Base-by-base conservation (phyloP, 2,888 invertebrate genomes). In the Zaprionus lineosus region DNA sequence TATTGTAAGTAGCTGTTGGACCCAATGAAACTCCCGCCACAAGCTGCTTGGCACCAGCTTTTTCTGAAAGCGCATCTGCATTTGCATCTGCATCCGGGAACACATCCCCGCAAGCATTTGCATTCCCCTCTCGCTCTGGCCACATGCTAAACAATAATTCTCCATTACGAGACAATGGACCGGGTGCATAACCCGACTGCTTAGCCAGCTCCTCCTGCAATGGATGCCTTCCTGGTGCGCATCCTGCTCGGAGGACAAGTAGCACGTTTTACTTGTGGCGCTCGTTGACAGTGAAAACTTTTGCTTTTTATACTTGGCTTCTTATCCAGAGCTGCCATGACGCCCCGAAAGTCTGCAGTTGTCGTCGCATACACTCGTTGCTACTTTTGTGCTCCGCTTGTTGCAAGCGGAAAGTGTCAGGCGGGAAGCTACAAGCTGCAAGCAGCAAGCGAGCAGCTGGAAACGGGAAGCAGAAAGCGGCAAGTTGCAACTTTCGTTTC, bases 191-290 rank as follows among this genome's bases (percentile, higher is more conserved):
- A 46, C 33, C 50, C 26, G 14, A 36, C 48, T 51, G 18, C 44
- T 11, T 16, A 14, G 12, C 9, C 48, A 8, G 24, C 6, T 48
- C 8, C 26, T 31, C 41, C 46, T 18, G 9, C 19, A 8, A 40
- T 48, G 44, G 28, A 55, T 33, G 11, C 39, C 39, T 28, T 43
- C 37, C 59, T 51, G 33, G 28, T 21, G n/a, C 39, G 9, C 37
- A 47, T 65, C 53, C 53, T 26, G 36, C 33, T 41, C 28, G 11
- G 37, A 37, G 50, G 68, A 76, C 76, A 76, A 64, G 71, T 76
- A 74, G 79, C 78, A 83, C 79, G 74, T 79, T 79, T 83, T 83
- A 65, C 74, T 83, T 81, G 75, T 75, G 74, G 67, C 66, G 60
- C 50, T 64, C 61, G 72, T 69, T 76, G 57, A 57, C 67, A 62